Evolutionary conservation across 1,140 invertebrate species (phyloP).

Genomic region (Drosophila virilis): DNA sequence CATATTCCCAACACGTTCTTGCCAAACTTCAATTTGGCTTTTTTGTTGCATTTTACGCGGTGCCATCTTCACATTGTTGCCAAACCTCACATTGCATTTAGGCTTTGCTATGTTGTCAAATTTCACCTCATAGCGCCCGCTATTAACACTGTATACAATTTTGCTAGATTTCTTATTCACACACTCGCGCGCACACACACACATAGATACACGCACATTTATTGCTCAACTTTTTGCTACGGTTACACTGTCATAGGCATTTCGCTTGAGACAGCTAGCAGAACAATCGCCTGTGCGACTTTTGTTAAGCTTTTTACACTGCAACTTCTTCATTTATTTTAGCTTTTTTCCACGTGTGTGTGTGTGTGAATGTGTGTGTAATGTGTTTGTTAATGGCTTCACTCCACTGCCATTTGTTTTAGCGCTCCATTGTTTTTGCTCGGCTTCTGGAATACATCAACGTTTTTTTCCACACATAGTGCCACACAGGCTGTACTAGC

Average conservation of each 20-base stretch:
- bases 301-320: constrained; percentile 49
- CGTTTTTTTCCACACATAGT: constrained; percentile 9
- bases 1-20: too few species aligned
- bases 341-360: constrained; percentile 39
- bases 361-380: constrained; percentile 18
- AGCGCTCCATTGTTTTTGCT: constrained; percentile 62
- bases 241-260: constrained; percentile 40
- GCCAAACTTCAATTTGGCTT: neutral
- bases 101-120: constrained; percentile 13
- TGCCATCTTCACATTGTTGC: constrained; percentile 9
- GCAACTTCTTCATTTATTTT: constrained; percentile 69
- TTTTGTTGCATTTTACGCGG: constrained; percentile 14
- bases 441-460: constrained; percentile 31
- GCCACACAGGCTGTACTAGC: neutral
- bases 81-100: constrained; percentile 12
- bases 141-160: constrained; percentile 1
- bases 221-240: constrained; percentile 15
- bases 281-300: constrained; percentile 37
- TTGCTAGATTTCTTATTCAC: neutral
- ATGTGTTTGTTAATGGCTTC: constrained; percentile 73
- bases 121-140: constrained; percentile 13
- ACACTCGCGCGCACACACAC: neutral
- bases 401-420: constrained; percentile 68
- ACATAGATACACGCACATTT: neutral
- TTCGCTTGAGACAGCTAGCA: constrained; percentile 11